Percentiles rank a stretch among this genome's conserved stretches.
Conservation (phyloP, 2,888 invertebrate genomes). For the Neoscelio sp. region DNA sequence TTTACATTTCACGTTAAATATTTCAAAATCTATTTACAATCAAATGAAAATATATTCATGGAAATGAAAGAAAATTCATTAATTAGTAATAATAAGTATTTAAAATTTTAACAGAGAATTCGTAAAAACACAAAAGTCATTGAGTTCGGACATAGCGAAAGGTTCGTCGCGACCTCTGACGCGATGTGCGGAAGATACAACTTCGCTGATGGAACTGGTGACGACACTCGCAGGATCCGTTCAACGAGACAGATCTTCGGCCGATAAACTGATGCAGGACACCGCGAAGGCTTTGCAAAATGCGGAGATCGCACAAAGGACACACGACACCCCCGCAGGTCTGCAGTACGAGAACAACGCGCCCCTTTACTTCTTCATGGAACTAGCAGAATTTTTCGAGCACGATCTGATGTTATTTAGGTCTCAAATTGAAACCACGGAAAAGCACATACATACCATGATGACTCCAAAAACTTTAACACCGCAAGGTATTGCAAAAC, state of each 20-base stretch:
- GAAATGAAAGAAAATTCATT: not conserved
- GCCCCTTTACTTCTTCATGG: slow-evolving; percentile 89
- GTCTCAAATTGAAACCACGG: slow-evolving; percentile 89
- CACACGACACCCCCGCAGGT: slow-evolving; percentile 90
- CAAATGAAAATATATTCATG: too few relatives aligned
- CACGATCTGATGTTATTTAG: slow-evolving; percentile 87
- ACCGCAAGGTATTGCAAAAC: slow-evolving; percentile 85
- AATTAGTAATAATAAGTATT: slow-evolving; percentile 4
- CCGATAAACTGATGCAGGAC: slow-evolving; percentile 88
- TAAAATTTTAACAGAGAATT: slow-evolving; percentile 84
- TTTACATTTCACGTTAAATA: too few relatives aligned
- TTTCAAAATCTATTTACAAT: too few relatives aligned
- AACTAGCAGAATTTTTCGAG: slow-evolving; percentile 89
- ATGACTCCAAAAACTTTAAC: slow-evolving; percentile 87
- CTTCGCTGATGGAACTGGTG: slow-evolving; percentile 85
- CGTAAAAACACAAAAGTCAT: slow-evolving; percentile 93
- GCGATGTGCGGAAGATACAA: slow-evolving; percentile 87
- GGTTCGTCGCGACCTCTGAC: slow-evolving; percentile 87
- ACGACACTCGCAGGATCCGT: slow-evolving; percentile 87
- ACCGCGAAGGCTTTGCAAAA: slow-evolving; percentile 89
- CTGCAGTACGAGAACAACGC: slow-evolving; percentile 90
- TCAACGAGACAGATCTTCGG: slow-evolving; percentile 85
- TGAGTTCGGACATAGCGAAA: slow-evolving; percentile 92
- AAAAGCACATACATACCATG: slow-evolving; percentile 88
- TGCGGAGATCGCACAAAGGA: slow-evolving; percentile 91